Evolutionary conservation across 1,140 invertebrate species (phyloP), one percentile per base, ranked within the genome.

Genomic region (Archivesica marissinica): DNA sequence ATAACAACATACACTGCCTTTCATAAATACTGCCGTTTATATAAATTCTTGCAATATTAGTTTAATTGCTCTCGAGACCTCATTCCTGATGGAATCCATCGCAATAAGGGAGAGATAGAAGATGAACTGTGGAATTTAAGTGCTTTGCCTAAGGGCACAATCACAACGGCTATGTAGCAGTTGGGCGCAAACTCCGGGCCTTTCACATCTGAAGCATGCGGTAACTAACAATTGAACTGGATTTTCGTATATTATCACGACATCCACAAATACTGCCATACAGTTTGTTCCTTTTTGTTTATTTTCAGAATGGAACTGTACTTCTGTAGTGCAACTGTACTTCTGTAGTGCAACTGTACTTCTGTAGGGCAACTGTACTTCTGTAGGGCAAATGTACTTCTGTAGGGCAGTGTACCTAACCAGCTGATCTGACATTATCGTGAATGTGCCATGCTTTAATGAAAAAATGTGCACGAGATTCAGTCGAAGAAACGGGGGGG

Each of bases 1-100:
- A n/a, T n/a, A n/a, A n/a, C n/a, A n/a, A n/a, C n/a, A 64, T 64
- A 64, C 59, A 64, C 59, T 64, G 59, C 59, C 59, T 33, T 64
- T 64, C 59, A 64, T 64, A 64, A 64, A 64, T 64, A 64, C 20
- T n/a, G n/a, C 59, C 9, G 3, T 59, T 2, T 23, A 52, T 20
- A 52, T n/a, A 20, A 52, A n/a, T 7, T 52, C 50, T 7, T 4
- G 50, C 17, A 52, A 52, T 52, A n/a, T n/a, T n/a, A n/a, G n/a
- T n/a, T n/a, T n/a, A n/a, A n/a, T n/a, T n/a, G n/a, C n/a, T n/a
- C n/a, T n/a, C n/a, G n/a, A n/a, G n/a, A n/a, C n/a, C n/a, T n/a
- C n/a, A n/a, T n/a, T n/a, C n/a, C n/a, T n/a, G n/a, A n/a, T n/a
- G n/a, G n/a, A n/a, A n/a, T n/a, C n/a, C n/a, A n/a, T n/a, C n/a